These are phyloP conservation scores for Andrena trimmerana DNA, from an alignment of 2,888 invertebrate species.

Conservation along the genomic window DNA sequence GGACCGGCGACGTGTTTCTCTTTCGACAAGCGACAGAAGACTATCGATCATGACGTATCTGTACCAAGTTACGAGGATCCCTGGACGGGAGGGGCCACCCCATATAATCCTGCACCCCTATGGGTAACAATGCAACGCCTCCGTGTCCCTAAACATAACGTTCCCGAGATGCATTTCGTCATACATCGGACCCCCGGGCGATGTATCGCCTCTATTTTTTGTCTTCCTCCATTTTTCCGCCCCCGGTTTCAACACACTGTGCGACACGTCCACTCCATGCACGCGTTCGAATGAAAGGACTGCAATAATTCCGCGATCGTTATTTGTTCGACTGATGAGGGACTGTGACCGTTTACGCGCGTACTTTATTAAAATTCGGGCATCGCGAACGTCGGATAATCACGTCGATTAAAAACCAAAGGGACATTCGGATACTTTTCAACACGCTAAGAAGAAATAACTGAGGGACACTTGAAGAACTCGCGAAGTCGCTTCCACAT, in stretches of 20 bases:
- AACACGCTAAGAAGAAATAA: neutral
- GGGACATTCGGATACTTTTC: neutral
- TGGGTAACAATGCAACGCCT: constrained; percentile 80
- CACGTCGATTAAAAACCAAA: neutral
- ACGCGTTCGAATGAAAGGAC: neutral
- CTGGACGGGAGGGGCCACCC: constrained; percentile 70
- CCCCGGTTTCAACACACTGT: constrained; percentile 24
- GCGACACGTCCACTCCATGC: neutral
- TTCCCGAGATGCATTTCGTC: constrained; percentile 76
- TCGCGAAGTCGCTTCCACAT: neutral
- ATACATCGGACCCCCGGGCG: constrained; percentile 69
- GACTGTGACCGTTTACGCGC: neutral
- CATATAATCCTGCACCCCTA: constrained; percentile 79
- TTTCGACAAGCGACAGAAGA: constrained; percentile 71
- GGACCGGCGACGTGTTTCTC: constrained; percentile 62
- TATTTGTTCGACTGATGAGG: neutral
- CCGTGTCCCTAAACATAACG: constrained; percentile 71
- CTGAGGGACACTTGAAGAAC: neutral
- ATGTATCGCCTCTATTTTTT: constrained; percentile 52
- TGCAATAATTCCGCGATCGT: constrained; percentile 20
- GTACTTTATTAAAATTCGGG: neutral
- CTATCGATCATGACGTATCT: constrained; percentile 82
- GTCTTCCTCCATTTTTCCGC: constrained; percentile 3
- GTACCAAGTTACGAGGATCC: constrained; percentile 75
- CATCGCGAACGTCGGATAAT: neutral